These are phyloP conservation scores for Pachypsylla venusta DNA, from an alignment of 1,140 invertebrate species.

Conservation along the genomic window DNA sequence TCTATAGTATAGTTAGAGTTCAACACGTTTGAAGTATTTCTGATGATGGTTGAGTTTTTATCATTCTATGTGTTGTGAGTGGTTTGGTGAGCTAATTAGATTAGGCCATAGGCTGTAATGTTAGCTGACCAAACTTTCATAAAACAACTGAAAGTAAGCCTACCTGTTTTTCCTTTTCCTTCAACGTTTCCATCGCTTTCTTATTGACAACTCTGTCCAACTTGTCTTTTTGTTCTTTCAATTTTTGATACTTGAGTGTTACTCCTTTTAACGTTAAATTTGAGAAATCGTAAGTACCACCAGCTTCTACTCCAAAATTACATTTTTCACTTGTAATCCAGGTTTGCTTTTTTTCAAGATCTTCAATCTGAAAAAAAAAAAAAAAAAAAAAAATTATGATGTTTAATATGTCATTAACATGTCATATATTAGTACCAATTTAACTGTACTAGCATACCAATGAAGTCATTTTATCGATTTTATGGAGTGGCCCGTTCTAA, in stretches of 20 bases:
- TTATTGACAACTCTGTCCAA: conserved; percentile 67
- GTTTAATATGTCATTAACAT: no score
- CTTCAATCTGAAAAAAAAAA: conserved; percentile 30
- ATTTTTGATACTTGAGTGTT: conserved; percentile 40
- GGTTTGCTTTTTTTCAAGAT: conserved; percentile 40
- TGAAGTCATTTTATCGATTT: no score
- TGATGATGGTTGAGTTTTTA: no score
- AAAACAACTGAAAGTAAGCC: conserved; percentile 17
- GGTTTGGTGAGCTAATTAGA: no score
- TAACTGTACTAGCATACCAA: no score
- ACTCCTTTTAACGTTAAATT: conserved; percentile 42
- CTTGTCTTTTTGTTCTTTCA: conserved; percentile 51
- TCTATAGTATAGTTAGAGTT: not conserved
- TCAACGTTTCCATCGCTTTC: conserved; percentile 69
- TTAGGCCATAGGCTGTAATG: not conserved
- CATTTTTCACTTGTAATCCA: conserved; percentile 69
- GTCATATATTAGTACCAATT: no score
- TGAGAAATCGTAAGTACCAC: conserved; percentile 37
- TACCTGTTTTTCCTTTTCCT: conserved; percentile 71
- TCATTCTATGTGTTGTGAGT: no score
- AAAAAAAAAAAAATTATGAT: no score
- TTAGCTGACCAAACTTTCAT: not conserved
- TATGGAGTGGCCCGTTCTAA: no score
- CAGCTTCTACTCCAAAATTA: conserved; percentile 57
- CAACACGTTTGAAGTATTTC: not conserved